phyloP scores from a whole-genome alignment of 2,888 invertebrate species.

The Torymus tubicola region DNA sequence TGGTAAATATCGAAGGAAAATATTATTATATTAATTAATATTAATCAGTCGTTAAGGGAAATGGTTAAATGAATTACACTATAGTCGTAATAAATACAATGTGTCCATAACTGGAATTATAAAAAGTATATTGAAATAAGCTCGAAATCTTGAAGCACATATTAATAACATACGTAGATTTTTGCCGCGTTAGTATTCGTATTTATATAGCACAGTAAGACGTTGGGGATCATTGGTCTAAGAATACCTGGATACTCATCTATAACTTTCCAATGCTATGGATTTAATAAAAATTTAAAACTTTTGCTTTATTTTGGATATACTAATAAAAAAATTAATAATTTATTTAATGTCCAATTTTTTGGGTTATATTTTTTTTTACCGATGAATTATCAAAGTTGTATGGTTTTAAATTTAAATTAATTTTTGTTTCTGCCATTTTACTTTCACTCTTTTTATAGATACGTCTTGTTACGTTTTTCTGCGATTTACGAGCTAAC shows the following conservation, averaged over 20 bases:
- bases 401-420: too few species aligned
- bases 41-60: not conserved
- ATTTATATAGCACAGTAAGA: slow-evolving; percentile 18
- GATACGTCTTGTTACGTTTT: too few species aligned
- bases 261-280: slow-evolving; percentile 8
- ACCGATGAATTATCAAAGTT: too few species aligned
- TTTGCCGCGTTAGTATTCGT: slow-evolving; percentile 1
- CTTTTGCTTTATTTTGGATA: not conserved
- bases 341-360: too few species aligned
- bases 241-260: slow-evolving; percentile 16
- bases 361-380: too few species aligned
- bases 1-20: slow-evolving; percentile 28
- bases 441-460: too few species aligned
- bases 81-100: too few species aligned
- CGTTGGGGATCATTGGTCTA: not conserved
- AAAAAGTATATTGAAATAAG: too few species aligned
- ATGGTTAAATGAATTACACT: not conserved
- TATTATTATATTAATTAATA: not conserved
- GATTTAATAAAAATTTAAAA: slow-evolving; percentile 6
- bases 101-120: too few species aligned
- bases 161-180: not conserved
- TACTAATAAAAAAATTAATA: too few species aligned
- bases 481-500: too few species aligned
- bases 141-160: not conserved
- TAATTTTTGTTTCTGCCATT: too few species aligned